Evolutionary conservation across 2,113 vertebrate genomes (phyloP), one percentile per base, ranked within the genome.

Genomic region (Papio anubis): DNA sequence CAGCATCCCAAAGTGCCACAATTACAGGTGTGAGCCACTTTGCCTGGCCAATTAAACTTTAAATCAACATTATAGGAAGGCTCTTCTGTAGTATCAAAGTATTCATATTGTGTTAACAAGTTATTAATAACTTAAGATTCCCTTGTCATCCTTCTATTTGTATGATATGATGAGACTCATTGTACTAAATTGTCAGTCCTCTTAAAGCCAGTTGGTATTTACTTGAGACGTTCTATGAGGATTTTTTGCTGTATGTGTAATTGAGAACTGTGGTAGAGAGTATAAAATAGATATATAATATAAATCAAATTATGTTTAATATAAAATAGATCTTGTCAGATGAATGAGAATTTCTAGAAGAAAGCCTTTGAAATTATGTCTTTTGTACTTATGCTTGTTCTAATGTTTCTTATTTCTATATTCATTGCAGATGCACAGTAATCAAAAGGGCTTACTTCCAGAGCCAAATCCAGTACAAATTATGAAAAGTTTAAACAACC

Each of bases 391-490:
- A 57, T 35, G 12, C 12, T 25, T 50, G 40, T 96, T 86, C 45
- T 97, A 14, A 97, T 55, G 0, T 97, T 76, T 96, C 91, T 40
- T 94, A 0, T 98, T 0, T 98, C 61, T 98, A 5, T 98, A 14
- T 98, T 90, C 40, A 23, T 40, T 98, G 48, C 95, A 99, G 99
- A 99, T 99, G 99, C 98, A 99, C 97, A 99, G 99, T 98, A 99
- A 99, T 75, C 99, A 99, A 98, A 99, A 99, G 97, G 99, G 99
- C 23, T 98, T 99, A 89, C 99, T 99, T 75, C 99, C 99, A 76
- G 99, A 99, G 97, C 99, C 99, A 35, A 99, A 99, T 89, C 98
- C 99, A 7, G 98, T 99, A 72, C 99, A 99, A 98, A 99, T 99
- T 87, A 98, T 99, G 98, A 99, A 99, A 93, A 99, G 99, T 97